These are phyloP conservation scores for Tridacna crocea DNA, from an alignment of 2,888 invertebrate genomes.

Conservation along the genomic window DNA sequence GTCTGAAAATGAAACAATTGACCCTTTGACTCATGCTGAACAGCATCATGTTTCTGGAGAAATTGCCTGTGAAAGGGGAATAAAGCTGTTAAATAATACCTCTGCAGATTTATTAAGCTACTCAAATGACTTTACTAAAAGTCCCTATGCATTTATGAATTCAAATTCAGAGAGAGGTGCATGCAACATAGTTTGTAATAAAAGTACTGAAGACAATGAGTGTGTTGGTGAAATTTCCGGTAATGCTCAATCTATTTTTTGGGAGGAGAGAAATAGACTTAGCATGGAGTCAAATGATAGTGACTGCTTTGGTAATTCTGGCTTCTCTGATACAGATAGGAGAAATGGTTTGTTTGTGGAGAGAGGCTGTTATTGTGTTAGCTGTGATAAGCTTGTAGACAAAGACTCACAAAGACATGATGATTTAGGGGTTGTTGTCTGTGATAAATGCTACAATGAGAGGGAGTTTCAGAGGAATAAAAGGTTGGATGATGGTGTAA, in stretches of 20 bases:
- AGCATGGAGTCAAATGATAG: background rate
- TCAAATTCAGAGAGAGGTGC: slow-evolving; percentile 18
- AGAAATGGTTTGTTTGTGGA: background rate
- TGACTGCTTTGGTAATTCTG: background rate
- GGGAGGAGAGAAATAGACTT: background rate
- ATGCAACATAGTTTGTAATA: slow-evolving; percentile 54
- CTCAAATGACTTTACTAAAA: slow-evolving; percentile 22
- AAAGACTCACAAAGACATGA: slow-evolving; percentile 34
- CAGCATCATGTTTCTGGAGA: slow-evolving; percentile 21
- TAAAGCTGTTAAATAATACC: slow-evolving; percentile 19
- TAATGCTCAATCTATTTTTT: slow-evolving; percentile 14
- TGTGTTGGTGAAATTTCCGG: slow-evolving; percentile 22
- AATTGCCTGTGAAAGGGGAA: background rate
- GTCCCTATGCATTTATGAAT: slow-evolving; percentile 24
- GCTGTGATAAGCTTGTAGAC: slow-evolving; percentile 53
- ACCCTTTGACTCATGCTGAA: slow-evolving; percentile 38
- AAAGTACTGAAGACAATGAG: slow-evolving; percentile 48
- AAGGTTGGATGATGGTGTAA: slow-evolving; percentile 35
- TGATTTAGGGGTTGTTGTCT: slow-evolving; percentile 51
- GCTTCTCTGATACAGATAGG: background rate
- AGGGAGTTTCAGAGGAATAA: slow-evolving; percentile 36
- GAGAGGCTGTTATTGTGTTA: slow-evolving; percentile 44
- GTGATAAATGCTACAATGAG: slow-evolving; percentile 55
- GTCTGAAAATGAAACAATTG: slow-evolving; percentile 63
- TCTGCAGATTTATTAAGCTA: slow-evolving; percentile 15